Conservation (phyloP, 2,888 invertebrate species). For the Myopa testacea region DNA sequence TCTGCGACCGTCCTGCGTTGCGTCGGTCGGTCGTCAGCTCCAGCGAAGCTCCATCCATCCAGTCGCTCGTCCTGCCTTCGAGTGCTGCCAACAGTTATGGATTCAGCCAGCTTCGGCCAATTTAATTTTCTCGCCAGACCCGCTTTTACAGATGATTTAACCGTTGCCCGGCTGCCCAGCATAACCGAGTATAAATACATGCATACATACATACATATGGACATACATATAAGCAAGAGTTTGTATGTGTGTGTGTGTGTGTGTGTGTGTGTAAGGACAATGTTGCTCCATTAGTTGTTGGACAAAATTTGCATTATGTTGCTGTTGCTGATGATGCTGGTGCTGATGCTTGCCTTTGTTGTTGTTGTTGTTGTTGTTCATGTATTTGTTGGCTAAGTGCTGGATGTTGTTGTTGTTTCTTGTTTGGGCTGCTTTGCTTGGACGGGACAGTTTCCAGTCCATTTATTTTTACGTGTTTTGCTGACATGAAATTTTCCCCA, state of each 20-base stretch:
- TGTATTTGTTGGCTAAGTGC: neutral
- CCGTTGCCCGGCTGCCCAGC: conserved; percentile 41
- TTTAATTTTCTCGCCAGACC: conserved; percentile 59
- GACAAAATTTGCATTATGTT: conserved; percentile 43
- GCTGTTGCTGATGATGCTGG: conserved; percentile 19
- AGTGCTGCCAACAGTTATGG: conserved; percentile 53
- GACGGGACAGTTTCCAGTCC: conserved; percentile 52
- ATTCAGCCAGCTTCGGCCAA: conserved; percentile 57
- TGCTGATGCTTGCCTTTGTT: neutral
- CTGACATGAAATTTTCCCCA: conserved; percentile 15
- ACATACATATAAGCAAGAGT: conserved; percentile 15
- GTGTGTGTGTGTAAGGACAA: conserved; percentile 20
- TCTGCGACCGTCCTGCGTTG: neutral
- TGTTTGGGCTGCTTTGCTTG: conserved; percentile 29
- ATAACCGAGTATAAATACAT: conserved; percentile 44
- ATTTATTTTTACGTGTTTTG: conserved; percentile 50
- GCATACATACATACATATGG: conserved; percentile 44
- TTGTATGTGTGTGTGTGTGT: conserved; percentile 16
- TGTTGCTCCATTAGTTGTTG: conserved; percentile 39
- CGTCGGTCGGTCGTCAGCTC: neutral
- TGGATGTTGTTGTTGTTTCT: conserved; percentile 10
- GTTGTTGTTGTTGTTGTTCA: conserved; percentile 3
- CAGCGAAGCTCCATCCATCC: too few species aligned
- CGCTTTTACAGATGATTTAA: conserved; percentile 52
- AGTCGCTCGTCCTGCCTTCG: conserved; percentile 25